Base-by-base conservation (phyloP, 2,888 invertebrate genomes). In the Nesidiocoris tenuis region DNA sequence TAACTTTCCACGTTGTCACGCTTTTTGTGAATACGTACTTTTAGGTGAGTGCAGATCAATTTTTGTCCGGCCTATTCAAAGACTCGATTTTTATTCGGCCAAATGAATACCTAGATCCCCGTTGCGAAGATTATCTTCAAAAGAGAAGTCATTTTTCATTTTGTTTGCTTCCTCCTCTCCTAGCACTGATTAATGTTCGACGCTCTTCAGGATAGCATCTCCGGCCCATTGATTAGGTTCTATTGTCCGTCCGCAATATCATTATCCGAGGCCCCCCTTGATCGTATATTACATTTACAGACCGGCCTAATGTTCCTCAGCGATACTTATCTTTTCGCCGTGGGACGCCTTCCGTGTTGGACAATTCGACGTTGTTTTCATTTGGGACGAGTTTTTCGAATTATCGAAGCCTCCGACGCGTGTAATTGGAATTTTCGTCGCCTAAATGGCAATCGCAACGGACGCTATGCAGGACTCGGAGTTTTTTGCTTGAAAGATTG, bases 81-180 rank as follows among this genome's bases (percentile, higher is more conserved):
- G 39, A 39, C 39, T 7, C 12, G 39, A 39, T 39, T 39, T 39
- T 39, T 12, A 39, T 61, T 55, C 74, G n/a, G 21, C 22, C n/a
- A 56, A 74, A 74, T 74, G 64, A 63, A 63, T 64, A 21, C 55
- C 54, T 39, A 23, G 19, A 16, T 18, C 23, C 39, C 22, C 56
- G 64, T 56, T 63, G 21, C 55, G 55, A 56, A 74, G 74, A 74
- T 74, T 59, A 74, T 74, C 74, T 74, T 63, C 74, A 64, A 64
- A 61, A 70, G 74, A 74, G 74, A 70, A 74, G 74, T 74, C 74
- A 64, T 74, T 74, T 64, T 74, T 74, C 74, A 74, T 64, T 74
- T 74, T 19, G 61, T 39, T 39, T 39, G 39, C 39, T 39, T 39
- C 39, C 39, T 39, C 39, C 39, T 39, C 39, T 12, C 57, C 59